A percentile compares a stretch with the other conserved stretches of the same genome.
Evolutionary conservation across 2,888 invertebrate species (phyloP).

Genomic region (Micoletzkya japonica): DNA sequence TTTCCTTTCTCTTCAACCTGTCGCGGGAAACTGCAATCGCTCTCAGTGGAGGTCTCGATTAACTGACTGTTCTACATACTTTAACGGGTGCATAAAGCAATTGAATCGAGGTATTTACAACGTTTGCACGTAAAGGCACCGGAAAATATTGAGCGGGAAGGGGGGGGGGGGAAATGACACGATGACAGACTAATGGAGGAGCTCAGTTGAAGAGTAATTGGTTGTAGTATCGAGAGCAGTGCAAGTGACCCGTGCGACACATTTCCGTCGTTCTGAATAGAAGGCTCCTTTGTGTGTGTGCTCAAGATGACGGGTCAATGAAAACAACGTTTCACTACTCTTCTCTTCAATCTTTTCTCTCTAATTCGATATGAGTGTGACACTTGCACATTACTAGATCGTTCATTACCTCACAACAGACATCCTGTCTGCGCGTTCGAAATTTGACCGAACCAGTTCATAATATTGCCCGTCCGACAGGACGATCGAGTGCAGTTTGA

Average conservation of each 20-base stretch:
- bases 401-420: constrained; percentile 79
- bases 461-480: constrained; percentile 98
- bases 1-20: too few species aligned
- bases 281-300: not conserved
- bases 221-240: constrained; percentile 87
- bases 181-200: too few species aligned
- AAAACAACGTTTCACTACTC: constrained; percentile 4
- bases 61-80: too few species aligned
- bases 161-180: not conserved
- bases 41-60: too few species aligned
- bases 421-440: constrained; percentile 92
- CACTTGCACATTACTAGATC: not conserved
- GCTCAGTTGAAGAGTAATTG: constrained; percentile 90
- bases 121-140: too few species aligned
- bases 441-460: constrained; percentile 98
- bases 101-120: too few species aligned
- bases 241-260: constrained; percentile 90
- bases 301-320: too few species aligned
- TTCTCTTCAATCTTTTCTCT: not conserved
- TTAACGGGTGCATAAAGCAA: too few species aligned
- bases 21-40: too few species aligned
- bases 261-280: constrained; percentile 85
- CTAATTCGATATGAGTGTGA: not conserved
- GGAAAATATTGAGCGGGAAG: not conserved
- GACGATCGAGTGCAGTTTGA: constrained; percentile 87